Evolutionary conservation across 2,797 vertebrate species (phyloP).

Genomic region (Potorous gilbertii): DNA sequence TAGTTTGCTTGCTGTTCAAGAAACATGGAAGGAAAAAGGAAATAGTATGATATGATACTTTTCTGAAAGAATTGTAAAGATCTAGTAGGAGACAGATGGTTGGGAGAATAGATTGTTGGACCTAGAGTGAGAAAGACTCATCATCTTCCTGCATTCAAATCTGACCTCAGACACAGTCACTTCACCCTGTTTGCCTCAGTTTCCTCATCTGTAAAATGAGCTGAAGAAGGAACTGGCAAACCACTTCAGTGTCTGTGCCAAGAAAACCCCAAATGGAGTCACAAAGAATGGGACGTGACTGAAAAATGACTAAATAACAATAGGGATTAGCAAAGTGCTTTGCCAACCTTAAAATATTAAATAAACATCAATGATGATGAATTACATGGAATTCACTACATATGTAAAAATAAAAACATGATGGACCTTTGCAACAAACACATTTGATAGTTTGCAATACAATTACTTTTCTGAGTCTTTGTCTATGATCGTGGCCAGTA

Average conservation of each 20-base stretch:
- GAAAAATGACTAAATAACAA: not conserved
- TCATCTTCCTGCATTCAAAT: not conserved
- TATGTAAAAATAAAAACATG: slow-evolving; percentile 39
- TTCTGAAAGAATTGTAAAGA: not conserved
- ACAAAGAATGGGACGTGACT: not conserved
- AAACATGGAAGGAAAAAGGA: not conserved
- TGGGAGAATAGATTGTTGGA: fast-evolving
- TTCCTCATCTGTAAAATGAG: not conserved
- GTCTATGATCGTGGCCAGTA: not conserved
- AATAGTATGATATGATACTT: not conserved
- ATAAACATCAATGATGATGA: slow-evolving; percentile 1
- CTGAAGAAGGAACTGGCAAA: not conserved
- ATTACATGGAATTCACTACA: slow-evolving; percentile 21
- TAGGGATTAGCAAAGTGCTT: not conserved
- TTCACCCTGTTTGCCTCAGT: not conserved
- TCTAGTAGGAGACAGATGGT: not conserved
- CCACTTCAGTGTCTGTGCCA: not conserved
- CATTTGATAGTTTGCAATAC: not conserved
- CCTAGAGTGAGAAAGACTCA: not conserved
- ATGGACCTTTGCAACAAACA: not conserved
- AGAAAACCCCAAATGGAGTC: not conserved
- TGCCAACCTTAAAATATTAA: slow-evolving; percentile 32
- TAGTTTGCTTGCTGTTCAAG: not conserved
- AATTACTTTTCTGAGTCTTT: slow-evolving; percentile 29
- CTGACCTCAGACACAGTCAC: not conserved